Evolutionary conservation across 1,140 invertebrate species (phyloP), one percentile per base, ranked within the genome.

Genomic region (Lethocerus indicus): DNA sequence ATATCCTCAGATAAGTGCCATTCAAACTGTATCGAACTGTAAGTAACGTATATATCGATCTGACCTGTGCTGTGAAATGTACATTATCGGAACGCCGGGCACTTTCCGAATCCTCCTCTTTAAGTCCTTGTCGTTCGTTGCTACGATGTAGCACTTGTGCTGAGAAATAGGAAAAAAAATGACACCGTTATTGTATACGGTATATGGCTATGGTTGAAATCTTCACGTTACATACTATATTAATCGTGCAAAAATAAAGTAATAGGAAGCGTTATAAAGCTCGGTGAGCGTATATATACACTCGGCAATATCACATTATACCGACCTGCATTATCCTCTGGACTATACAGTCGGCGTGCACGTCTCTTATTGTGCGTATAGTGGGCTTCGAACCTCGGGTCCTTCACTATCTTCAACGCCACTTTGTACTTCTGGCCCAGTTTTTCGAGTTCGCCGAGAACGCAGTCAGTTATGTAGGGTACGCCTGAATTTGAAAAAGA

Each of bases 291-390:
- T n/a, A n/a, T n/a, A n/a, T n/a, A n/a, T n/a, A n/a, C n/a, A n/a
- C n/a, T n/a, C n/a, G n/a, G n/a, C n/a, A 24, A 49, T n/a, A 4
- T 37, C 46, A 40, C 40, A 26, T 26, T 42, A 37, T 29, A 51
- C 53, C 61, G 66, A 84, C 82, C 67, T 86, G 88, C 16, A 83
- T 94, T 3, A 98, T 83, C 63, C 94, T 74, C 60, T 98, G 84
- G 2, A 98, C 90, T 46, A 99, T 68, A 67, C 96, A 99, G 66
- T 99, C 95, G 72, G 99, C 96, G 96, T 95, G 72, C 99, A 99
- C 2, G 91, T 98, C 35, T 96, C 96, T 67, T n/a, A n/a, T 95
- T 96, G 66, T 99, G 96, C 56, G 88, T 67, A 69, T 96, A 99
- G 74, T 35, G 99, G 72, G 50, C 90, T 66, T 97, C 82, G 69